Base-by-base conservation (phyloP, 1,140 invertebrate genomes). In the Heliconius hermathena region DNA sequence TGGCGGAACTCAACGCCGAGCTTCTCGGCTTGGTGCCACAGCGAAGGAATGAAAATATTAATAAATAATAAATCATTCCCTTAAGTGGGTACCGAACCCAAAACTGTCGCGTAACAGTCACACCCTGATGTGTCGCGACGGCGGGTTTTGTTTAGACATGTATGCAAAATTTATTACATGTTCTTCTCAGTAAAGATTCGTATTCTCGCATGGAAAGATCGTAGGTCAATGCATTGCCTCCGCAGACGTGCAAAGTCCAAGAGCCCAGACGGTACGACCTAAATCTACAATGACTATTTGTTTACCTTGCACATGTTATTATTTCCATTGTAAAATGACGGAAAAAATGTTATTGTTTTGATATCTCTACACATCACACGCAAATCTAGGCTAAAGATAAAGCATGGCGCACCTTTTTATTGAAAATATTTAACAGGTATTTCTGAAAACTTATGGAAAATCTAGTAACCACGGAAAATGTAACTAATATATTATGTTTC, bases 191-290 rank as follows among this genome's bases (percentile, higher is more conserved):
- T 18, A 66, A 66, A 26, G 11, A 66, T 11, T 29, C 8, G 26
- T 66, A n/a, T 29, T 66, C 22, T n/a, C 22, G 26, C 60, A 57
- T 81, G 80, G 74, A 80, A 75, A 82, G 46, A 76, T 80, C 73
- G 72, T n/a, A 52, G 75, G 73, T 57, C 79, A 80, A 79, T 84
- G 82, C 76, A 74, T 86, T 84, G 83, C 74, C 82, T 81, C 81
- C 80, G 41, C 66, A 89, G 89, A 87, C 87, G 87, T 82, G 8
- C 85, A 90, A 90, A 88, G 88, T 88, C 75, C 88, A 78, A 26
- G 38, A 70, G 76, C 38, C 83, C 85, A 90, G 89, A 90, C 89
- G 74, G 52, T 41, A 77, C 84, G 89, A 86, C 89, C 88, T 70
- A 90, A 79, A 86, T 89, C 81, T 73, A 77, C 79, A 77, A 79